Evolutionary conservation across 2,888 invertebrate genomes (phyloP), one percentile per base, ranked within the genome.

Genomic region (Agrotis exclamationis): DNA sequence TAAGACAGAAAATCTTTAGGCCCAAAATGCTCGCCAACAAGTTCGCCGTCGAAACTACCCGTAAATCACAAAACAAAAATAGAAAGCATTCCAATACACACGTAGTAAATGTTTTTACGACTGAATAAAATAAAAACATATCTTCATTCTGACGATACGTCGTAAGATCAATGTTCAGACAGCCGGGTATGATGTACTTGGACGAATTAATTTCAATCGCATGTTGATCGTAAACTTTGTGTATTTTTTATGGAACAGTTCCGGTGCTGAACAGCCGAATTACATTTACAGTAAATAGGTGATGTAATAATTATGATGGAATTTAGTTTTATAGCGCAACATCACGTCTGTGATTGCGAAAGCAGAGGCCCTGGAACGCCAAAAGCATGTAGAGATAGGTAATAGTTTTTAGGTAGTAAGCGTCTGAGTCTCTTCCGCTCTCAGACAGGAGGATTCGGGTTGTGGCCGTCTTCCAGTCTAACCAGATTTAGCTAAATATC

Each of bases 71-170:
- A 47, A 59, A 85, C 85, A 67, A 70, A 89, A 89, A 91, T 90
- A 90, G 88, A 78, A 66, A 59, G 60, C 76, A 78, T 67, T 74
- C 58, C 65, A 85, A 87, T 87, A 87, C 88, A 85, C 86, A 85
- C 86, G 73, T 85, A 80, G 82, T 86, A 86, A 80, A 76, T 11
- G 72, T 81, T 86, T 90, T 91, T 89, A 91, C 86, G 86, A 85
- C 87, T 85, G 80, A 85, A 89, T 91, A 90, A 91, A 90, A 89
- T 54, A 63, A 68, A 39, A 63, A 80, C 63, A 75, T 83, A 91
- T 88, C 79, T 91, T 88, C 87, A 88, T 85, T 84, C 51, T 48
- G 51, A 72, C 62, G 63, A 77, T 82, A 65, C 63, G 53, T 70
- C 76, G 48, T 59, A 66, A 59, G 63, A 67, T 64, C 67, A 50